Evolutionary conservation across 2,888 invertebrate genomes (phyloP), one percentile per base, ranked within the genome.

Genomic region (Carabus problematicus): DNA sequence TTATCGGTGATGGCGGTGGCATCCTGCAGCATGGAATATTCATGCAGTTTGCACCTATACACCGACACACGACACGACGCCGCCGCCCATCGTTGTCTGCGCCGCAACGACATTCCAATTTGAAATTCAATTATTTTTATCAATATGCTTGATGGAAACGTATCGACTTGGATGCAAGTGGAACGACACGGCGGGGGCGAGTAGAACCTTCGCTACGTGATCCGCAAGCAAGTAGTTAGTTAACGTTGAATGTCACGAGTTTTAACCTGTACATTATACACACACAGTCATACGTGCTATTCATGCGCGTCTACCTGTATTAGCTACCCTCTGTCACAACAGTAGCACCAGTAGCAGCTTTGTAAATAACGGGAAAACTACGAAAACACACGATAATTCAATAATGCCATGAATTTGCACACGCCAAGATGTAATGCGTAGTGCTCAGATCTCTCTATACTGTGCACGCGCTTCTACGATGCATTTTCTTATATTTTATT

Each of bases 51-150:
- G 19, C 18, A 8, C n/a, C 9, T 56, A 16, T 19, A 9, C n/a
- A 29, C 11, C 29, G n/a, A 11, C 19, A 29, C 8, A 55, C 55
- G 19, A n/a, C n/a, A n/a, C n/a, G n/a, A n/a, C n/a, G 29, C 29
- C 29, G 18, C 16, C 19, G 56, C 29, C 11, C 40, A 29, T n/a
- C 39, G 18, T 29, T 29, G 29, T 29, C 40, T 16, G 18, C 14
- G 8, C 12, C 11, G 9, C 56, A n/a, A 29, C 45, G 47, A 61
- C 19, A 42, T 61, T 61, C 61, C 61, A 64, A 55, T 64, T 64
- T 64, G 12, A 43, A 64, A 64, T 64, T 64, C 64, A 64, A 64
- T 64, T 64, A 64, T 64, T 64, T 64, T 64, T 64, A 64, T 64
- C 64, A 64, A 64, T 64, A 63, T 52, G 41, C 59, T 52, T 49